These are phyloP conservation scores for Meloidogyne chitwoodi DNA, from an alignment of 1,140 invertebrate genomes.

Conservation along the genomic window DNA sequence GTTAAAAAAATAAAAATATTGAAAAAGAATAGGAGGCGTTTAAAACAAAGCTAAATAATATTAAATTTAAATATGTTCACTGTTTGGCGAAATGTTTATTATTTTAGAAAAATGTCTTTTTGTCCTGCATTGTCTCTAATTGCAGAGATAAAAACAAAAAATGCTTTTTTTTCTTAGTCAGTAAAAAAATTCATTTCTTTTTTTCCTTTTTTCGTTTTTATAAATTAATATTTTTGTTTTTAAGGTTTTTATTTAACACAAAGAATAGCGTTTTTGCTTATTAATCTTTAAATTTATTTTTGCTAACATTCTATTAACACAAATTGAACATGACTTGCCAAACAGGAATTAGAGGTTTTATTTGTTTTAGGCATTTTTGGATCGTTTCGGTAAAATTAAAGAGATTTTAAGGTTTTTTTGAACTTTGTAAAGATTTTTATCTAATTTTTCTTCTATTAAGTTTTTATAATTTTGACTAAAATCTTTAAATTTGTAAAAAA, in stretches of 20 bases:
- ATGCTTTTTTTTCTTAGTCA: no score
- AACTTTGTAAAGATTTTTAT: no score
- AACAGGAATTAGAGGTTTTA: slow-evolving; percentile 58
- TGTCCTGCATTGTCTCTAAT: not conserved
- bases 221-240: not conserved
- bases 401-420: no score
- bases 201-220: no score
- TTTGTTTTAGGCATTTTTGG: not conserved
- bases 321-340: slow-evolving; percentile 53
- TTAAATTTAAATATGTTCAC: not conserved
- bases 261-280: not conserved
- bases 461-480: no score
- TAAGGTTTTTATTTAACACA: not conserved
- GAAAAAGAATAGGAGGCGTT: not conserved
- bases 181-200: no score
- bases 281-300: not conserved
- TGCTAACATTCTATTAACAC: not conserved
- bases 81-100: not conserved
- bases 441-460: no score
- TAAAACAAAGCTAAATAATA: not conserved
- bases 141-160: no score
- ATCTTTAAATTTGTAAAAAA: no score
- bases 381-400: no score
- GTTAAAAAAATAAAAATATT: not conserved
- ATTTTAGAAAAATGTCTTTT: not conserved